Percentiles rank a stretch among this genome's conserved stretches.
Conservation (phyloP, 2,888 invertebrate genomes). For the Liodrosophila aerea region DNA sequence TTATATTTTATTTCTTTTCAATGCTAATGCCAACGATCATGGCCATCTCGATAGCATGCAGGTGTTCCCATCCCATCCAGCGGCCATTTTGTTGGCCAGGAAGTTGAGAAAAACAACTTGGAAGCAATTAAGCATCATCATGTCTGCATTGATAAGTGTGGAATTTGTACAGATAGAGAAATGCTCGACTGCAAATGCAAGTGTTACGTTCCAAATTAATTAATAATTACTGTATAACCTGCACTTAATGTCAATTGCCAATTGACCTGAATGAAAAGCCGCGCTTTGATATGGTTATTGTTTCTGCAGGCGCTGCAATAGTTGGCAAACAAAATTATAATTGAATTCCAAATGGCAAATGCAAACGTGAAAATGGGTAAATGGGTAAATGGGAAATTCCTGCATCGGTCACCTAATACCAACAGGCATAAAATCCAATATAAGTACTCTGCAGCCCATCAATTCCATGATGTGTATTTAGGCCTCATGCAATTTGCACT, state of each 20-base stretch:
- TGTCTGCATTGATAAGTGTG: too few relatives aligned
- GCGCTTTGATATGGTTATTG: not conserved
- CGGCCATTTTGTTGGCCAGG: not conserved
- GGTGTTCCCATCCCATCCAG: too few relatives aligned
- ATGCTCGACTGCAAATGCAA: too few relatives aligned
- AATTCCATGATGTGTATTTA: slow-evolving; percentile 23
- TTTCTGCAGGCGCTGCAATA: slow-evolving; percentile 13
- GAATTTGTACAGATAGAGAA: too few relatives aligned
- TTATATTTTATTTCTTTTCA: slow-evolving; percentile 76
- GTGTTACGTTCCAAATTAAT: too few relatives aligned
- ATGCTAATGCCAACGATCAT: slow-evolving; percentile 62
- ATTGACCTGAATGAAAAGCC: too few relatives aligned
- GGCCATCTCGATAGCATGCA: not conserved
- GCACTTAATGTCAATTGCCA: not conserved
- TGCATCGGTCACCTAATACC: slow-evolving; percentile 7
- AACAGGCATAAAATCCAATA: slow-evolving; percentile 15
- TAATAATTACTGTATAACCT: too few relatives aligned
- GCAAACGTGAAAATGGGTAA: slow-evolving; percentile 8
- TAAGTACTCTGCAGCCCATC: slow-evolving; percentile 11
- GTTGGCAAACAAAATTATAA: slow-evolving; percentile 51
- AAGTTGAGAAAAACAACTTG: not conserved
- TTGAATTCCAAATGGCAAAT: slow-evolving; percentile 48
- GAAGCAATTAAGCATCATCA: not conserved
- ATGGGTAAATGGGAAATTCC: slow-evolving; percentile 14
- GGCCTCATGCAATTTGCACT: slow-evolving; percentile 11